Evolutionary conservation across 2,888 invertebrate species (phyloP), one percentile per base, ranked within the genome.

Genomic region (Lasioglossum lativentre): DNA sequence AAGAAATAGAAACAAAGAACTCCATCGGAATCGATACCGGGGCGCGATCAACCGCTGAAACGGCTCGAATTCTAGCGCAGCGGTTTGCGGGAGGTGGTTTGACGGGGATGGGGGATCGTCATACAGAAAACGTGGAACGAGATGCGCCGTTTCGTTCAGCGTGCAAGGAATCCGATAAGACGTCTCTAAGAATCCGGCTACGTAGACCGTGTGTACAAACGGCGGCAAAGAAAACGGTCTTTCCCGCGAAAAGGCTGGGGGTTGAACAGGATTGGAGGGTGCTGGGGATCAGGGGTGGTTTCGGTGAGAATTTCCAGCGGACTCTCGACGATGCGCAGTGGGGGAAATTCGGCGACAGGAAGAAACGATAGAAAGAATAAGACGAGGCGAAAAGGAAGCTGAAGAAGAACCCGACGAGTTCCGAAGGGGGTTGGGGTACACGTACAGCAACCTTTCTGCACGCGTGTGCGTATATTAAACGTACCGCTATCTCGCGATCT

Each of bases 151-250:
- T 86, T 88, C 86, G 84, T 79, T 86, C 84, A 74, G 63, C 86
- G 88, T 86, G 86, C 84, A 56, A 77, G 88, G 88, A 88, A 88
- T 88, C 88, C 88, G 88, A 88, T 88, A 86, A 86, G 88, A 88
- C 78, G 84, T 80, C 71, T 59, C 63, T 75, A 71, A 71, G 88
- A 86, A 88, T 88, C 82, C 81, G 19, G 63, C 27, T 72, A 79
- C 76, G 73, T 63, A 38, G 85, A 78, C 66, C 45, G 78, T 45
- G 66, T 68, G 76, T 66, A 77, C 74, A 42, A 74, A 71, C 66
- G 78, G 52, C 40, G 42, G 34, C 47, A 34, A 45, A 38, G 68
- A 52, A 56, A 74, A 52, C 70, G 23, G 30, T 63, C 78, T 71
- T 47, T 45, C 19, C 27, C 52, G 66, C 34, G 34, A 34, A 3